Evolutionary conservation across 2,113 vertebrate species (phyloP), one percentile per base, ranked within the genome.

Genomic region (Orthonyx spaldingii): DNA sequence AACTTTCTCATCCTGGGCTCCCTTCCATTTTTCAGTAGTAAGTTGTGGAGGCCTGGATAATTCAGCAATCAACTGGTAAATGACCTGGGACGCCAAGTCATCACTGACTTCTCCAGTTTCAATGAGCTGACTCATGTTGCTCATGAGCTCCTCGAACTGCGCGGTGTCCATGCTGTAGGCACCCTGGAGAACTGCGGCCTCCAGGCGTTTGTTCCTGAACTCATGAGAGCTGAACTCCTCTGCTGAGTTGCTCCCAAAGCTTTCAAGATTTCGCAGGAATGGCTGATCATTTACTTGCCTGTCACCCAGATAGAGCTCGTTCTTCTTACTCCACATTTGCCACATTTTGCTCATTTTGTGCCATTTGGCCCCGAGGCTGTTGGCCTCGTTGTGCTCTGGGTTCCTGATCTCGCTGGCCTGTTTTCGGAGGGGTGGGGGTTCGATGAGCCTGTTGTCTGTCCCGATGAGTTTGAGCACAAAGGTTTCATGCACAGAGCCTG

Each of bases 391-490:
- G 61, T 91, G 97, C 7, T 97, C 97, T 0, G 60, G 9, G 22
- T 71, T 30, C 2, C 84, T 32, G 33, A 5, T 19, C 6, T 50
- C 91, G 46, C 47, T 18, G 35, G 27, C 1, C 3, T 60, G 94
- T 44, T 96, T 96, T 6, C 46, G 63, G 2, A 95, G 93, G 57
- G 65, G 80, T 0, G 98, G 98, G 17, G 98, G 96, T 19, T 98
- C 98, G 5, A 98, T 95, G 39, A 98, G 97, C 30, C 97, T 93
- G 96, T 98, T 98, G 93, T 98, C 98, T 0, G 97, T 97, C 3
- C 99, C 98, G 6, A 99, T 99, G 56, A 99, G 98, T 68, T 98
- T 99, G 22, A 99, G 98, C 15, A 98, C 97, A 20, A 98, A 98
- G 0, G 96, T 98, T 33, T 99, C 98, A 1, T 95, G 98, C 10